These are phyloP conservation scores for Tachysurus vachellii DNA, from an alignment of 2,113 vertebrate species.

Conservation along the genomic window DNA sequence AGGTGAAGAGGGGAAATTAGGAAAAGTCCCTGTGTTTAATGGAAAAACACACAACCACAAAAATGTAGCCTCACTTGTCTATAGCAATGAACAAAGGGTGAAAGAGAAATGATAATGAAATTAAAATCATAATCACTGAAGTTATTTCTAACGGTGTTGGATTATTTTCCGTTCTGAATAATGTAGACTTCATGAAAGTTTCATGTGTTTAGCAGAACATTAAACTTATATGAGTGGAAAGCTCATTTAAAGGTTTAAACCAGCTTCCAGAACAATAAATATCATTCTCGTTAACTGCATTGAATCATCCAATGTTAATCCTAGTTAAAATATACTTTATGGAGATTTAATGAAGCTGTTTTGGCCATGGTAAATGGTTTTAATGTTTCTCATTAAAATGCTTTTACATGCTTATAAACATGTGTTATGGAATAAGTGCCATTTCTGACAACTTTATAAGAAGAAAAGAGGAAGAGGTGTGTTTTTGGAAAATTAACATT, in stretches of 20 bases:
- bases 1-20: no score
- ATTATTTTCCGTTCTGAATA: slow-evolving; percentile 43
- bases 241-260: slow-evolving; percentile 29
- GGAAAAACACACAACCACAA: not conserved
- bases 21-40: not conserved
- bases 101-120: slow-evolving; percentile 17
- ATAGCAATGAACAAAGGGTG: slow-evolving; percentile 6
- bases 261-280: slow-evolving; percentile 5
- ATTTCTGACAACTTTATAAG: slow-evolving; percentile 56
- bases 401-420: slow-evolving; percentile 55
- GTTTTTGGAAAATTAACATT: slow-evolving; percentile 45
- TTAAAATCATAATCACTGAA: slow-evolving; percentile 30
- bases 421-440: slow-evolving; percentile 45
- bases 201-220: not conserved
- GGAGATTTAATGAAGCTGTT: slow-evolving; percentile 47
- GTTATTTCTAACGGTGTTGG: slow-evolving; percentile 48
- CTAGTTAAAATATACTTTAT: slow-evolving; percentile 48
- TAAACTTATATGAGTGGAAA: slow-evolving; percentile 19
- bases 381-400: slow-evolving; percentile 53
- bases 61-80: slow-evolving; percentile 5
- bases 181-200: slow-evolving; percentile 8
- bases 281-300: not conserved
- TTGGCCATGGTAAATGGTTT: slow-evolving; percentile 40
- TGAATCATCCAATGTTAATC: slow-evolving; percentile 26
- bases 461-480: slow-evolving; percentile 48